These are phyloP conservation scores for Camelus dromedarius DNA, from an alignment of 2,113 vertebrate genomes.

Conservation along the genomic window DNA sequence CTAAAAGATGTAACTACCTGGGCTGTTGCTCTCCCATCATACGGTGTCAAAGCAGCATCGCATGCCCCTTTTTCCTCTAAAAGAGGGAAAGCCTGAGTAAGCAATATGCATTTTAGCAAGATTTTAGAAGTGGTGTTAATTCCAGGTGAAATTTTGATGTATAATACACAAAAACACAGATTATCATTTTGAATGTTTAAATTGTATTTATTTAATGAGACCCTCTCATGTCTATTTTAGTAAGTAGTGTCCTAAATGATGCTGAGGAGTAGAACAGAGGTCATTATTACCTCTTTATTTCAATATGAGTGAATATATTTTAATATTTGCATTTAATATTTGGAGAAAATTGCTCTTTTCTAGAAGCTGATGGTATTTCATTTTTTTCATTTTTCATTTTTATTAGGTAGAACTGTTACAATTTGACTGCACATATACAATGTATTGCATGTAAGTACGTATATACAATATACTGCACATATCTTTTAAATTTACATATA, in stretches of 20 bases:
- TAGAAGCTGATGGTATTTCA: background rate
- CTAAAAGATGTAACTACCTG: background rate
- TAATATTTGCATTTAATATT: constrained; percentile 24
- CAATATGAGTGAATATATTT: constrained; percentile 27
- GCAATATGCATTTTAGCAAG: background rate
- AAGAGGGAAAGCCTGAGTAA: background rate
- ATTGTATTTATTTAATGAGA: background rate
- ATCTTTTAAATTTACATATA: too few species aligned
- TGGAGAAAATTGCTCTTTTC: background rate
- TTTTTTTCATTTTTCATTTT: background rate
- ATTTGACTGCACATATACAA: too few species aligned
- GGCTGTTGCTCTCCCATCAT: rapidly evolving
- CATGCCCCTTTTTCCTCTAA: background rate
- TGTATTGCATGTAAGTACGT: too few species aligned
- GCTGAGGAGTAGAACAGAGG: background rate
- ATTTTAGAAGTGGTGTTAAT: background rate
- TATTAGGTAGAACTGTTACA: too few species aligned
- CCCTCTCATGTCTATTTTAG: background rate
- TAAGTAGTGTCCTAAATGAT: background rate
- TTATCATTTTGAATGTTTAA: background rate
- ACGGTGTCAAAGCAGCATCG: rapidly evolving
- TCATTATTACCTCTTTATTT: background rate
- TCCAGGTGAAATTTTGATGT: background rate
- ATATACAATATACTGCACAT: too few species aligned
- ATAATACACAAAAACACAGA: background rate